These are phyloP conservation scores for Cheirogaleus medius DNA, from an alignment of 2,113 vertebrate genomes.

Conservation along the genomic window DNA sequence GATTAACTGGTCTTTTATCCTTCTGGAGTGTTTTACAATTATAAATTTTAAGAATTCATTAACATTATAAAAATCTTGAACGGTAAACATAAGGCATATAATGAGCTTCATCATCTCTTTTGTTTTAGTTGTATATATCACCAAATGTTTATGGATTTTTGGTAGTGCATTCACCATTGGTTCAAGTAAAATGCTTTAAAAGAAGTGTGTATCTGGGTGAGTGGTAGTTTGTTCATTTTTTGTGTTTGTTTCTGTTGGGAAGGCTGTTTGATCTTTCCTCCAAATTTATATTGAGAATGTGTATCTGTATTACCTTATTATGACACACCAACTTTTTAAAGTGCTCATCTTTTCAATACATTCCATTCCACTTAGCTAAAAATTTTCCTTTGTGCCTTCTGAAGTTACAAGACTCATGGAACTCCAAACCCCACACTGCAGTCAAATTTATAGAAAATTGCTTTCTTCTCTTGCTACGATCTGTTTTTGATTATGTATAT, in stretches of 20 bases:
- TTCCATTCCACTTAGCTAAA: neutral
- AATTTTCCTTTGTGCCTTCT: neutral
- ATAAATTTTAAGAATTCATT: conserved; percentile 25
- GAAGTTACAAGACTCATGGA: neutral
- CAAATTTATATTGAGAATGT: neutral
- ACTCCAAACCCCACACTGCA: neutral
- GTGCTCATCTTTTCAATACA: neutral
- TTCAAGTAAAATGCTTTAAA: conserved; percentile 53
- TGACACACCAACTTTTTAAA: neutral
- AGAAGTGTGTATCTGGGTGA: neutral
- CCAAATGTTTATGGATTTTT: neutral
- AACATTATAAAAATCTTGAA: neutral
- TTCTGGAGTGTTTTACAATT: neutral
- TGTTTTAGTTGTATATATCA: neutral
- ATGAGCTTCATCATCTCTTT: conserved; percentile 21
- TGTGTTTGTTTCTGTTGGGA: neutral
- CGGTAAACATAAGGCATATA: neutral
- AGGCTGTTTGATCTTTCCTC: neutral
- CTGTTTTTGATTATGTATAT: conserved; percentile 57
- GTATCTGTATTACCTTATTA: neutral
- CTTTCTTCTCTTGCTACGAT: conserved; percentile 22
- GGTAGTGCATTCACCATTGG: neutral
- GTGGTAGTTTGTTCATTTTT: neutral
- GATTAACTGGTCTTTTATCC: neutral
- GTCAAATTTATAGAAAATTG: conserved; percentile 47